A percentile compares a stretch with the other conserved stretches of the same genome.
Evolutionary conservation across 1,140 invertebrate species (phyloP).

Genomic region (Brachionus rotundiformis): DNA sequence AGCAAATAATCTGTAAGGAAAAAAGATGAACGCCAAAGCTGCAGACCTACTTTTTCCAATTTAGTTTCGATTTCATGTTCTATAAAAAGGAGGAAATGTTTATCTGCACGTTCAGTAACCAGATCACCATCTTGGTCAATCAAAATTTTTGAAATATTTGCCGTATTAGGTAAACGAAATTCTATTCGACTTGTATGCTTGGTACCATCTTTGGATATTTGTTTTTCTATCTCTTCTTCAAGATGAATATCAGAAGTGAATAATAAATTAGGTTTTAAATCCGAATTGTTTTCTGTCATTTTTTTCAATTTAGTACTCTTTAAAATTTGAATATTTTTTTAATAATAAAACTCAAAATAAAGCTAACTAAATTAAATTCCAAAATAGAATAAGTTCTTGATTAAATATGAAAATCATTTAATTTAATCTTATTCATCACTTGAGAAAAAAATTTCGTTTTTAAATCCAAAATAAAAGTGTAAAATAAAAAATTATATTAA

Average conservation of each 20-base stretch:
- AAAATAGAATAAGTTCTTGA: too few relatives aligned
- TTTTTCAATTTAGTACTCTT: too few relatives aligned
- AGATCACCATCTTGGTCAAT: constrained; percentile 6
- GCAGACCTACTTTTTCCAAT: constrained; percentile 16
- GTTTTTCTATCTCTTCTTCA: not conserved
- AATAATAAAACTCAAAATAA: too few relatives aligned
- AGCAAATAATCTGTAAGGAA: constrained; percentile 14
- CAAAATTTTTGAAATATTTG: not conserved
- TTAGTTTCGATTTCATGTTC: constrained; percentile 35
- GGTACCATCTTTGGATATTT: not conserved
- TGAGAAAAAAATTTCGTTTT: not conserved
- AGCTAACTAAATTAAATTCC: too few relatives aligned
- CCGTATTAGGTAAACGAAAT: not conserved
- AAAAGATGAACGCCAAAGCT: constrained; percentile 33
- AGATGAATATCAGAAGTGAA: constrained; percentile 31
- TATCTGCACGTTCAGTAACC: not conserved
- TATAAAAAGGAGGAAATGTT: not conserved
- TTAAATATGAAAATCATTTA: too few relatives aligned
- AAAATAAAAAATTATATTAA: not conserved
- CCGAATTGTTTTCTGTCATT: not conserved
- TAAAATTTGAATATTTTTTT: too few relatives aligned
- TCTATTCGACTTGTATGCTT: constrained; percentile 20
- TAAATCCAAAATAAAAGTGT: too few relatives aligned
- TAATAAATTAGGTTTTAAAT: not conserved
- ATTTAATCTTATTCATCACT: too few relatives aligned